A percentile compares a stretch with the other conserved stretches of the same genome.
Evolutionary conservation across 2,113 vertebrate species (phyloP).

Genomic region (Tapirus terrestris): DNA sequence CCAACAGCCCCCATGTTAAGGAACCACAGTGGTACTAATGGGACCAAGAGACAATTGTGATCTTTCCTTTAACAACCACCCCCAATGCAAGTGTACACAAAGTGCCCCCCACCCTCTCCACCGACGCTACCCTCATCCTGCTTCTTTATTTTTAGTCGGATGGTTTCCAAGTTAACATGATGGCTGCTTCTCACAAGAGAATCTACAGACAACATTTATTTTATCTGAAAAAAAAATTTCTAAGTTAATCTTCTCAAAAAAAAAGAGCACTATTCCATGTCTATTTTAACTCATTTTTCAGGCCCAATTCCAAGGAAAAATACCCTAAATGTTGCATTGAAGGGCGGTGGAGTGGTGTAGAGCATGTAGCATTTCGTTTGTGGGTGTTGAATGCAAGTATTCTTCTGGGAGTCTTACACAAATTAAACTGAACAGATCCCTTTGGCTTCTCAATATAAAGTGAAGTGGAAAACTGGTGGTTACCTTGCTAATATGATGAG

Average conservation of each 20-base stretch:
- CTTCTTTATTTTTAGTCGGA: neutral
- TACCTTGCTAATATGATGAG: neutral
- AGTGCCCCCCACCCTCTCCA: neutral
- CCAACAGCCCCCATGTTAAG: neutral
- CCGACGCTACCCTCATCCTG: neutral
- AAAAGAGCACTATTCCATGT: neutral
- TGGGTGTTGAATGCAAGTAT: neutral
- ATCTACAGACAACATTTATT: neutral
- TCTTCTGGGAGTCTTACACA: neutral
- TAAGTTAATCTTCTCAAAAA: neutral
- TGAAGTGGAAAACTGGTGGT: neutral
- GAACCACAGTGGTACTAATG: conserved; percentile 70
- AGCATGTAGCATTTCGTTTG: neutral
- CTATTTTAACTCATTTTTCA: neutral
- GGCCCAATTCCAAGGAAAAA: neutral
- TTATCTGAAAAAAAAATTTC: neutral
- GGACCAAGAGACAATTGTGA: conserved; percentile 72
- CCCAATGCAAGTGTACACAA: neutral
- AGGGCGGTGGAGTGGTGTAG: neutral
- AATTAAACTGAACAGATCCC: neutral
- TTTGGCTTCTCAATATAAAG: neutral
- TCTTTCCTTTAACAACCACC: conserved; percentile 64
- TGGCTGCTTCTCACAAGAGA: neutral
- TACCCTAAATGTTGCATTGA: neutral
- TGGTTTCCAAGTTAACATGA: conserved; percentile 40